Evolutionary conservation across 1,140 invertebrate genomes (phyloP).

Genomic region (Drosophila funebris): DNA sequence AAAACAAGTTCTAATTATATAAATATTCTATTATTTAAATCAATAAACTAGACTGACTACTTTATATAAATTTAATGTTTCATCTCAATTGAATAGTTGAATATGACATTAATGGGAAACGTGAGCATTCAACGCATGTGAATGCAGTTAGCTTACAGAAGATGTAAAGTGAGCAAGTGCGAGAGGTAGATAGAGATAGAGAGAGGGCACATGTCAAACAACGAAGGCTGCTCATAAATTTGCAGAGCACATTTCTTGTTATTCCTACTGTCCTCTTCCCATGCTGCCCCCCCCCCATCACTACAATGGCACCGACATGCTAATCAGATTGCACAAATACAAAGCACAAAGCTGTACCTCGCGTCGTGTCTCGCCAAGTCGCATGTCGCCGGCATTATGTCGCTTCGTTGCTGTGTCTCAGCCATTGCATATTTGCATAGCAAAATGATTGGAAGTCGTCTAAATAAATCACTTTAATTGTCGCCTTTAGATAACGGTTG

Average conservation of each 20-base stretch:
- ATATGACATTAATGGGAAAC: constrained; percentile 2
- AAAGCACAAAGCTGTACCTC: constrained; percentile 8
- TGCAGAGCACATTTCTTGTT: constrained; percentile 10
- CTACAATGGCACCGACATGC: constrained; percentile 15
- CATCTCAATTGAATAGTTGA: neutral
- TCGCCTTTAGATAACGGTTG: constrained; percentile 51
- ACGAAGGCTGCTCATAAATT: constrained; percentile 13
- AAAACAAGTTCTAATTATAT: neutral
- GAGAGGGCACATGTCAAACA: neutral
- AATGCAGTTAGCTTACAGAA: neutral
- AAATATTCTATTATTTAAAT: neutral
- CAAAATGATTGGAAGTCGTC: constrained; percentile 36
- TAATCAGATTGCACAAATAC: constrained; percentile 46
- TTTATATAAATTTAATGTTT: neutral
- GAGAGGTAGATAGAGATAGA: neutral
- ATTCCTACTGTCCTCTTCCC: neutral
- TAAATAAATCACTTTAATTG: constrained; percentile 63
- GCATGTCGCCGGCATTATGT: neutral
- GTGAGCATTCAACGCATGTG: neutral
- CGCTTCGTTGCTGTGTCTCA: neutral
- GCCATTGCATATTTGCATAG: constrained; percentile 46
- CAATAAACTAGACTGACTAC: neutral
- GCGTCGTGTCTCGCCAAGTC: constrained; percentile 1
- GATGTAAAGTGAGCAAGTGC: neutral
- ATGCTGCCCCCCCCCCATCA: neutral